Conservation (phyloP, 2,113 vertebrate species). For the Malurus melanocephalus region DNA sequence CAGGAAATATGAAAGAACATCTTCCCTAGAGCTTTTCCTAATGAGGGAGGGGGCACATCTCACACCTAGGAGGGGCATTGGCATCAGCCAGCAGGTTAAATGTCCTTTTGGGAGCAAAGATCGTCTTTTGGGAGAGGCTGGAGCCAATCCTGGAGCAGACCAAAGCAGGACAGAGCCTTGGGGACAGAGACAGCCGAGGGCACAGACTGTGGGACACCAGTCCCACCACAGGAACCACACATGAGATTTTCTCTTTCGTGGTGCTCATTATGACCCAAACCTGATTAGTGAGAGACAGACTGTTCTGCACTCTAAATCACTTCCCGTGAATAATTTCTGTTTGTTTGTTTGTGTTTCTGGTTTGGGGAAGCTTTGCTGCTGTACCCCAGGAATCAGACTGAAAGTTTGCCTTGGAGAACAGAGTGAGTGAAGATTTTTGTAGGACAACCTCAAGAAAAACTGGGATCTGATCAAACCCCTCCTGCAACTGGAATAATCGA, state of each 20-base stretch:
- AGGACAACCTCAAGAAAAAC: background rate
- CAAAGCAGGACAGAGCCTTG: background rate
- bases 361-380: background rate
- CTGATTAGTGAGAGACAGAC: background rate
- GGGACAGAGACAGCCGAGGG: background rate
- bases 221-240: background rate
- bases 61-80: background rate
- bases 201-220: background rate
- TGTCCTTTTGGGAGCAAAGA: background rate
- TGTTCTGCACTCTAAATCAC: background rate
- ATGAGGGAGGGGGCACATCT: background rate
- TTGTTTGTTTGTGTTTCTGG: background rate
- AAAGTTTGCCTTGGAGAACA: background rate
- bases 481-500: accelerated
- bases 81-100: background rate
- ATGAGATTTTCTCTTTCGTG: background rate
- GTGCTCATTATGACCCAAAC: background rate
- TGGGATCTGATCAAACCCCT: background rate
- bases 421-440: background rate
- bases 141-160: background rate
- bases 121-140: background rate
- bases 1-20: constrained; percentile 19
- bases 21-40: background rate
- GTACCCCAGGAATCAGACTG: background rate
- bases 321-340: background rate